Percentiles rank a stretch among this genome's conserved stretches.
Evolutionary conservation across 1,140 invertebrate genomes (phyloP).

Genomic region (Holcopasites calliopsidis): DNA sequence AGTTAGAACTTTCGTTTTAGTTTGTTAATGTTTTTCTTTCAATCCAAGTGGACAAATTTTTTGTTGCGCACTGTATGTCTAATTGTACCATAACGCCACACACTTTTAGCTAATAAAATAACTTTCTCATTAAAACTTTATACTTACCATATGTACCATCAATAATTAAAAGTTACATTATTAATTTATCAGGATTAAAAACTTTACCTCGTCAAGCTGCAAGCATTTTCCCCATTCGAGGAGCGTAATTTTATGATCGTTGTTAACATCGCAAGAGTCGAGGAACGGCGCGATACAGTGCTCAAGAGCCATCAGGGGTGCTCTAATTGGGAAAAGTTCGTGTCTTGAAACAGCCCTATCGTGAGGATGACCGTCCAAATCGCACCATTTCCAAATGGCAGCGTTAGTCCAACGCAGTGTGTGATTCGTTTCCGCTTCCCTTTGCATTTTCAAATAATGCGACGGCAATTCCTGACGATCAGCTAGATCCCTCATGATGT

Average conservation of each 20-base stretch:
- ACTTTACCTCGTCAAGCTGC: constrained; percentile 87
- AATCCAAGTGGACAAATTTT: too few relatives aligned
- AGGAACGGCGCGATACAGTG: constrained; percentile 98
- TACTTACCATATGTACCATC: neutral
- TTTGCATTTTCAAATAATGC: constrained; percentile 91
- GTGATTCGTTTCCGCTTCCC: constrained; percentile 92
- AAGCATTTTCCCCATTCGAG: constrained; percentile 96
- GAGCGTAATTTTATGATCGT: constrained; percentile 93
- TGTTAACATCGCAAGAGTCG: constrained; percentile 91
- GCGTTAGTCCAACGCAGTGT: constrained; percentile 93
- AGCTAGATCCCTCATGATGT: constrained; percentile 96
- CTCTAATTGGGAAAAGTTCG: constrained; percentile 96
- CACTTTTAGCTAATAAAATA: too few relatives aligned
- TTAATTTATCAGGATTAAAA: neutral
- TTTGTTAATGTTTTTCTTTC: too few relatives aligned
- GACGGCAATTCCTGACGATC: constrained; percentile 92
- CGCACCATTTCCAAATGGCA: constrained; percentile 98
- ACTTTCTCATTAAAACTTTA: too few relatives aligned
- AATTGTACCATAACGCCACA: too few relatives aligned
- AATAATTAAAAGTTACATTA: neutral
- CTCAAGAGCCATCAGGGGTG: constrained; percentile 94
- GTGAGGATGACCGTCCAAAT: constrained; percentile 93
- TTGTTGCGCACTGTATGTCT: too few relatives aligned
- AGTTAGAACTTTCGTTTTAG: too few relatives aligned
- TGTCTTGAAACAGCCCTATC: constrained; percentile 93